Base-by-base conservation (phyloP, 92 coral and sea anemone species). In the Epizoanthus illoricatus region DNA sequence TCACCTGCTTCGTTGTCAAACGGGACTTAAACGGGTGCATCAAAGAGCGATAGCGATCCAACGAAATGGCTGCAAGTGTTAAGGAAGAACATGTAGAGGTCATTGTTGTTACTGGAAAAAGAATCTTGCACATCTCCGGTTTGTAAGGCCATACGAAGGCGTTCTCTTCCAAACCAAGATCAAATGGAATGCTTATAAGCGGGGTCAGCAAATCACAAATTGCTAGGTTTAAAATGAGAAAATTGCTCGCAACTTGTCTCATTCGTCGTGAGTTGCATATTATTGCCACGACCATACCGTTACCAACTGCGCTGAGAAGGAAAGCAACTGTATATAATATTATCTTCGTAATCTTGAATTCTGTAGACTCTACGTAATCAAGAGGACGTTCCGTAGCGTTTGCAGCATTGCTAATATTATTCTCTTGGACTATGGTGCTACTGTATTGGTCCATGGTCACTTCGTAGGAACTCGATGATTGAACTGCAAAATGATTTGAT, bases 41-140 rank as follows among this genome's bases (percentile, higher is more conserved):
- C 17, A 92, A 71, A 42, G 89, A 72, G 9, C 95, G 87, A 72
- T 85, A 91, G 65, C 98, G 86, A 76, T 95, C 98, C 24, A 95
- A 66, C 5, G 98, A 91, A 33, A 95, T 95, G 13, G 86, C 91
- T 8, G 97, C 97, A 12, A 95, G 86, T 0, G 97, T 92, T 10
- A 95, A 80, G 2, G 98, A 92, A 11, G 98, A 95, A 20, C 91
- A 84, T 0, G 95, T 95, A n/a, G 97, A 82, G 5, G 97, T 90
- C 73, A 92, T 66, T 5, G 98, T 95, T 0, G 97, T 84, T 2
- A 93, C 88, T 40, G 98, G 98, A 97, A 97, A 95, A 11, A 95
- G 58, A 2, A 84, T 23, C 47, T 80, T 87, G 75, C 98, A 95
- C 88, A 95, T 45, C 9, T 83, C 83, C 7, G 85, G 85, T 0